Percentiles rank a stretch among this genome's conserved stretches.
Evolutionary conservation across 2,797 vertebrate species (phyloP).

Genomic region (Coregonus ussuriensis): DNA sequence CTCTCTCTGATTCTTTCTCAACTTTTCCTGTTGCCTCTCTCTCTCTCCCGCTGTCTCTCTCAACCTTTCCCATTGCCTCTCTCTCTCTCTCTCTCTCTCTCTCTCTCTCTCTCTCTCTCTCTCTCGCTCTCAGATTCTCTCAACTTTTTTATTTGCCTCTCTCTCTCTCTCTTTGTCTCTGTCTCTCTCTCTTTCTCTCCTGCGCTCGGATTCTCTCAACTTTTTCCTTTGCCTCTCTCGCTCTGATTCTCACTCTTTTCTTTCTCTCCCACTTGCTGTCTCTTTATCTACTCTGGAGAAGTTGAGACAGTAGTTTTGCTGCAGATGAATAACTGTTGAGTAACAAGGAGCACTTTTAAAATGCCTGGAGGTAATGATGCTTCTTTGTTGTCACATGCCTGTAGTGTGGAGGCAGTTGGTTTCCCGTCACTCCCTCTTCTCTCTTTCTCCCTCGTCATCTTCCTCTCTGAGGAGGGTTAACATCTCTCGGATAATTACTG

Average conservation of each 20-base stretch:
- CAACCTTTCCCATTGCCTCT: not conserved
- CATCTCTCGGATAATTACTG: slow-evolving; percentile 10
- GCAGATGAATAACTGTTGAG: not conserved
- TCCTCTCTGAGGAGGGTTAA: slow-evolving; percentile 15
- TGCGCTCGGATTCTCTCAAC: too few relatives aligned
- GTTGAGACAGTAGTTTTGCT: not conserved
- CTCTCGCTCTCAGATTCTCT: too few relatives aligned
- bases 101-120: not conserved
- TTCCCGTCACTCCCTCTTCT: not conserved
- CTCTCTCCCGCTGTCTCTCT: not conserved
- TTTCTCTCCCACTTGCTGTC: not conserved
- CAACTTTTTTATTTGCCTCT: not conserved
- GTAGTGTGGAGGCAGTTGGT: slow-evolving; percentile 11
- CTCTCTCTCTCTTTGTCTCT: not conserved
- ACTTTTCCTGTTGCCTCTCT: not conserved
- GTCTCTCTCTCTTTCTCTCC: not conserved
- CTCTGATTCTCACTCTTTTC: too few relatives aligned
- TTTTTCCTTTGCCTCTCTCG: not conserved
- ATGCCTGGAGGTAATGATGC: slow-evolving; percentile 13
- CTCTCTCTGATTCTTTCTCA: not conserved
- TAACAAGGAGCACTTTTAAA: not conserved
- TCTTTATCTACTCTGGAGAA: not conserved
- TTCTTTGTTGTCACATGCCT: slow-evolving; percentile 1
- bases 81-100: not conserved
- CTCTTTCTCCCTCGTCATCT: slow-evolving; percentile 7